phyloP scores from a whole-genome alignment of 2,888 invertebrate species.

The Platycnemis pennipes region DNA sequence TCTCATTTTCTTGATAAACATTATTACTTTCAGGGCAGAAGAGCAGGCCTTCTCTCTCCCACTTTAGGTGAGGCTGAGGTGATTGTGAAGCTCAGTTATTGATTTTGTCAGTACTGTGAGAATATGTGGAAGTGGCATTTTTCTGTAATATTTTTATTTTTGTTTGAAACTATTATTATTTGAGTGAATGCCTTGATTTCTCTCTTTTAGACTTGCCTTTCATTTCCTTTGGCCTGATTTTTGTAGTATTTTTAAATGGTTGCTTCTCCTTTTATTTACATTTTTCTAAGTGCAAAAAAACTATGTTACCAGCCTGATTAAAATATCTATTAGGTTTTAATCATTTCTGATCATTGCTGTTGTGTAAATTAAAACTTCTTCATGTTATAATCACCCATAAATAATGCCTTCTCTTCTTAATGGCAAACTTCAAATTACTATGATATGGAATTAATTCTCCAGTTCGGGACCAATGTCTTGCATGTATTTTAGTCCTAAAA shows the following conservation, averaged over 20 bases:
- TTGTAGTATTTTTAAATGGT: slow-evolving; percentile 49
- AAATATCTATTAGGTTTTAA: not conserved
- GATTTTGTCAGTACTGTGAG: slow-evolving; percentile 12
- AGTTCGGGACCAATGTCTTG: no score
- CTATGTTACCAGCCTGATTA: slow-evolving; percentile 12
- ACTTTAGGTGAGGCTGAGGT: slow-evolving; percentile 60
- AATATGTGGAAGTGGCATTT: slow-evolving; percentile 62
- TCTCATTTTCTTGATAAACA: slow-evolving; percentile 54
- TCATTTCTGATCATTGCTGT: not conserved
- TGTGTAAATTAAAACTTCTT: not conserved
- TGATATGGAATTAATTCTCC: no score
- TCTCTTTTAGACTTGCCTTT: slow-evolving; percentile 34
- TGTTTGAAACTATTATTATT: not conserved
- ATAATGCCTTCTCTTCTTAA: not conserved
- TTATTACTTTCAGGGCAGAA: slow-evolving; percentile 62
- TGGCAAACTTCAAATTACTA: no score
- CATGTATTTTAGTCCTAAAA: no score
- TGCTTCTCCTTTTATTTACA: slow-evolving; percentile 20
- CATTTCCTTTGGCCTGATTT: slow-evolving; percentile 44
- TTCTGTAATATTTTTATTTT: slow-evolving; percentile 22
- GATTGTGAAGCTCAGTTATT: slow-evolving; percentile 33
- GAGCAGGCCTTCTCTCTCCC: slow-evolving; percentile 59
- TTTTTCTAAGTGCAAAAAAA: slow-evolving; percentile 11
- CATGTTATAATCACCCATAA: not conserved
- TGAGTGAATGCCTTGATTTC: slow-evolving; percentile 47